phyloP scores from a whole-genome alignment of 2,113 vertebrate genomes.

The Lophochroa leadbeateri region DNA sequence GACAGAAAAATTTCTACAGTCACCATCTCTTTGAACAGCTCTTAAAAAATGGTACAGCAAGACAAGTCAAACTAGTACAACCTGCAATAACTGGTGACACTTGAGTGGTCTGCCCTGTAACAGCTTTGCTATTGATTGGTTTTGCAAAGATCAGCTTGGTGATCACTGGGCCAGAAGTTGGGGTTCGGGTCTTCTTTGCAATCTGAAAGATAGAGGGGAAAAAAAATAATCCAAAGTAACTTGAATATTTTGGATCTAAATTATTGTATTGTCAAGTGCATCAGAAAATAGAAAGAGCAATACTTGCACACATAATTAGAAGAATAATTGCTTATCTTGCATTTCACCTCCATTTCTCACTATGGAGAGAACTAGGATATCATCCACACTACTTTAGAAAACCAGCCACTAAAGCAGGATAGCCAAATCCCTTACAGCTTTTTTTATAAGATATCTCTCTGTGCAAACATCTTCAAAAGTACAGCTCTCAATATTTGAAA shows the following conservation, averaged over 20 bases:
- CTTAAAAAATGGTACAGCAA: background rate
- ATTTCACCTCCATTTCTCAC: background rate
- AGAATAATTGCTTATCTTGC: background rate
- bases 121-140: conserved; percentile 93
- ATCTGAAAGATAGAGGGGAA: conserved; percentile 82
- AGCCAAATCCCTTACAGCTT: background rate
- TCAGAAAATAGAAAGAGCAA: background rate
- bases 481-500: background rate
- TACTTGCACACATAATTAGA: background rate
- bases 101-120: conserved; percentile 87
- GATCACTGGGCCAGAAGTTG: conserved; percentile 91
- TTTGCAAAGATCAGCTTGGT: conserved; percentile 97
- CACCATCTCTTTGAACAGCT: background rate
- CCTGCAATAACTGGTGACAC: conserved; percentile 89
- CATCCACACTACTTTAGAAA: background rate
- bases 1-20: background rate
- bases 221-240: conserved; percentile 14
- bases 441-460: background rate
- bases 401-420: background rate
- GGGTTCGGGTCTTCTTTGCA: conserved; percentile 90
- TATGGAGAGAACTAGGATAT: background rate
- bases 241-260: background rate
- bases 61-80: conserved; percentile 74
- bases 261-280: background rate
- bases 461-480: background rate